A percentile compares a stretch with the other conserved stretches of the same genome.
Conservation (phyloP, 2,888 invertebrate species). For the Athetis lepigone region DNA sequence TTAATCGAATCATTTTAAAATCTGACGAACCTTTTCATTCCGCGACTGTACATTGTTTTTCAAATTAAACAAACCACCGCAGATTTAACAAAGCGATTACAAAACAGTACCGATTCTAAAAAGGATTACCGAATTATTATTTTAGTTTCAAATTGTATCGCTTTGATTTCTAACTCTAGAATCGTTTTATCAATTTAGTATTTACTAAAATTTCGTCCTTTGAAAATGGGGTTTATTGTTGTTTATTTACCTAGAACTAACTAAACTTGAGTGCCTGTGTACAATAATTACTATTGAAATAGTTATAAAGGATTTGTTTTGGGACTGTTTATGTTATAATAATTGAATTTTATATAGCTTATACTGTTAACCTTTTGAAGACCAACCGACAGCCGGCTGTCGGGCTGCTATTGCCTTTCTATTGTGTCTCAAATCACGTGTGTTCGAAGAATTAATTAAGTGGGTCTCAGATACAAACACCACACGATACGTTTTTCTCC, state of each 20-base stretch:
- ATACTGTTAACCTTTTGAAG: no score
- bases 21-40: no score
- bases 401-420: no score
- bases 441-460: no score
- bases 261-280: constrained; percentile 2
- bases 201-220: constrained; percentile 3
- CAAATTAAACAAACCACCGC: not conserved
- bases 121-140: not conserved
- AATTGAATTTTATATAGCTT: constrained; percentile 5
- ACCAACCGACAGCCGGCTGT: no score
- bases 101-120: not conserved
- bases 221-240: not conserved
- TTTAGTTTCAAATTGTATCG: constrained; percentile 6
- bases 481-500: no score
- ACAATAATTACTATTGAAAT: constrained; percentile 19
- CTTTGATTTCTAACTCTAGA: constrained; percentile 20
- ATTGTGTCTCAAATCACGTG: no score
- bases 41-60: no score
- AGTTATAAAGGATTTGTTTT: constrained; percentile 21
- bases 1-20: no score
- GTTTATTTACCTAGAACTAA: constrained; percentile 19
- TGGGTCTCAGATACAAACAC: no score
- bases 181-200: constrained; percentile 20
- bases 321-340: constrained; percentile 2
- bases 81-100: not conserved